Base-by-base conservation (phyloP, 2,797 vertebrate genomes). In the Gambusia yucatana region DNA sequence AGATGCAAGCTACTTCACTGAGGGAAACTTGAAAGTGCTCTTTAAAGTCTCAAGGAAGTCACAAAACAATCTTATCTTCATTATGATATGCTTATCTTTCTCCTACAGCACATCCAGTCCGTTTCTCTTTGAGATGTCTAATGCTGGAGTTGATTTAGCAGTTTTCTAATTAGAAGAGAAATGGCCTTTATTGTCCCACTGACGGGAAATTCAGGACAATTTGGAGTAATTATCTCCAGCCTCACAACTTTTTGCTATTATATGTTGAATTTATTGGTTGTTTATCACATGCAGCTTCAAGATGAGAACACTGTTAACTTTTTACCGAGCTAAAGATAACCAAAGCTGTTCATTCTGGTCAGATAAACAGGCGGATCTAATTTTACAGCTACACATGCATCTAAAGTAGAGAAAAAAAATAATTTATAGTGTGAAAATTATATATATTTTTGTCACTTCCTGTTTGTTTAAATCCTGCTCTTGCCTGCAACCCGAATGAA, bases 41-140 rank as follows among this genome's bases (percentile, higher is more conserved):
- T 44, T 67, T 72, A 76, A 46, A 17, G 25, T 75, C 41, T 57
- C 14, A 7, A 43, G 70, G 47, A 52, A 77, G 57, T 47, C 30
- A 61, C 41, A 78, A 74, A 86, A 73, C 55, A 44, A n/a, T 69
- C 22, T 44, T 25, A 55, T 77, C 71, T 73, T 30, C 48, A 10
- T 71, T 9, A 13, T 50, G 30, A 77, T 36, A 67, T 22, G 33
- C 50, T 9, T 28, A 25, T 74, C 25, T 63, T 16, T 3, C 6
- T 61, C 11, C 73, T 73, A 41, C 43, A 81, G 13, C 44, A 22
- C 61, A n/a, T 47, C 11, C 41, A 17, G 41, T 69, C 9, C 0
- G 55, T 52, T 78, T 74, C 11, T 63, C 7, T 61, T 77, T 43
- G 55, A 47, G 10, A 73, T 14, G 55, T 72, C 14, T 61, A 46